Conservation (phyloP, 2,113 vertebrate genomes). For the Tragelaphus buxtoni region DNA sequence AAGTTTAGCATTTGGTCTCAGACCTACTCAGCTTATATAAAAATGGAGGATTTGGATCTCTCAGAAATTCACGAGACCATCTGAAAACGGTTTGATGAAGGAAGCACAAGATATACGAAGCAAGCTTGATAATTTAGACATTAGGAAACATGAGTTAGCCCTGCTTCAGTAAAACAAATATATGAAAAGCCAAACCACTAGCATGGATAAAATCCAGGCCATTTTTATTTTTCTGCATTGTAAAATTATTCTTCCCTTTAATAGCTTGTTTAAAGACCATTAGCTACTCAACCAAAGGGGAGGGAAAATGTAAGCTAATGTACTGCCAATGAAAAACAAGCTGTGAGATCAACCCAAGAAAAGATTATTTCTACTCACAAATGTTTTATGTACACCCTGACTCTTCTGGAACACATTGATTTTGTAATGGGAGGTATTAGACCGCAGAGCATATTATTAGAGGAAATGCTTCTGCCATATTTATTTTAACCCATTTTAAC, state of each 20-base stretch:
- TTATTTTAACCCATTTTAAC: constrained; percentile 43
- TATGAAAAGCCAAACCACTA: constrained; percentile 5
- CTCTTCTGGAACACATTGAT: constrained; percentile 52
- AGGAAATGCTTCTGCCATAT: constrained; percentile 28
- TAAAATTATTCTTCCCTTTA: constrained; percentile 57
- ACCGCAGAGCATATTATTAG: constrained; percentile 33
- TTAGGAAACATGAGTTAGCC: constrained; percentile 3
- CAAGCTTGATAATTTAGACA: background rate
- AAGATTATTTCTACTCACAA: constrained; percentile 45
- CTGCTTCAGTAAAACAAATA: constrained; percentile 36
- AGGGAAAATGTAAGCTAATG: constrained; percentile 9
- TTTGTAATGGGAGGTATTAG: constrained; percentile 36
- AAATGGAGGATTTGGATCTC: background rate
- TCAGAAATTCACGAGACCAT: constrained; percentile 6
- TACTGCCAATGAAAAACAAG: constrained; percentile 39
- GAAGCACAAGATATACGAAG: background rate
- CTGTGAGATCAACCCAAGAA: constrained; percentile 28
- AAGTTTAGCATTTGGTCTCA: constrained; percentile 18
- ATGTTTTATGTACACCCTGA: constrained; percentile 42
- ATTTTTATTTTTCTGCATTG: background rate
- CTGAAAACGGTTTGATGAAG: background rate
- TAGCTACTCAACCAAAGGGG: constrained; percentile 48
- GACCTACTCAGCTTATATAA: background rate
- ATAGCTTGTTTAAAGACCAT: constrained; percentile 48
- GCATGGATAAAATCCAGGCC: constrained; percentile 27